Percentiles rank a stretch among this genome's conserved stretches.
Evolutionary conservation across 2,888 invertebrate genomes (phyloP).

Genomic region (Pycnomerus fuliginosus): DNA sequence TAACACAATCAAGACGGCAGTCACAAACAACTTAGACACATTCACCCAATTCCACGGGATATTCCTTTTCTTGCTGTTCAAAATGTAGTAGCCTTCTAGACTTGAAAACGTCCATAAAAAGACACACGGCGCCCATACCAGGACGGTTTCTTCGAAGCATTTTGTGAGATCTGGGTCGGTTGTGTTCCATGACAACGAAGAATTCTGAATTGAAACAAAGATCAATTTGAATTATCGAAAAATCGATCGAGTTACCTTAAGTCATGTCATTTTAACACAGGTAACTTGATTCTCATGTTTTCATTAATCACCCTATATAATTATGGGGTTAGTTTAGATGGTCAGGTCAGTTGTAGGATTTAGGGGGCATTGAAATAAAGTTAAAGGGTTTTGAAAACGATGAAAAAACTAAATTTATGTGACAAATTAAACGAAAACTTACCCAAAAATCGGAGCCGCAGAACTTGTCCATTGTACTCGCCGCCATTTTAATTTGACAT

Average conservation of each 20-base stretch:
- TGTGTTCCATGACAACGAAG: conserved; percentile 75
- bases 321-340: too few species aligned
- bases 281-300: too few species aligned
- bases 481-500: conserved; percentile 49
- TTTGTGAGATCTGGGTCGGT: conserved; percentile 77
- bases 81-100: conserved; percentile 73
- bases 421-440: conserved; percentile 48
- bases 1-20: conserved; percentile 64
- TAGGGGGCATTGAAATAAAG: too few species aligned
- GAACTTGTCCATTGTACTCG: conserved; percentile 70
- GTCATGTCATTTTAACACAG: too few species aligned
- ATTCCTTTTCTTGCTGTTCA: conserved; percentile 72
- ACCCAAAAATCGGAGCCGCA: conserved; percentile 83
- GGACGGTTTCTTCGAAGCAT: conserved; percentile 89
- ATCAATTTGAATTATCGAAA: neutral
- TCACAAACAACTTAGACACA: conserved; percentile 68
- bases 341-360: too few species aligned
- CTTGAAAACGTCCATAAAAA: conserved; percentile 78
- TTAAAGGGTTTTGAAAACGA: too few species aligned
- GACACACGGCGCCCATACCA: conserved; percentile 86
- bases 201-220: conserved; percentile 68
- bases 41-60: conserved; percentile 78
- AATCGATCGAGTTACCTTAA: too few species aligned
- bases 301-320: too few species aligned
- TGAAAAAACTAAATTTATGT: too few species aligned